Conservation (phyloP, 2,113 vertebrate species). For the Etia nguti region DNA sequence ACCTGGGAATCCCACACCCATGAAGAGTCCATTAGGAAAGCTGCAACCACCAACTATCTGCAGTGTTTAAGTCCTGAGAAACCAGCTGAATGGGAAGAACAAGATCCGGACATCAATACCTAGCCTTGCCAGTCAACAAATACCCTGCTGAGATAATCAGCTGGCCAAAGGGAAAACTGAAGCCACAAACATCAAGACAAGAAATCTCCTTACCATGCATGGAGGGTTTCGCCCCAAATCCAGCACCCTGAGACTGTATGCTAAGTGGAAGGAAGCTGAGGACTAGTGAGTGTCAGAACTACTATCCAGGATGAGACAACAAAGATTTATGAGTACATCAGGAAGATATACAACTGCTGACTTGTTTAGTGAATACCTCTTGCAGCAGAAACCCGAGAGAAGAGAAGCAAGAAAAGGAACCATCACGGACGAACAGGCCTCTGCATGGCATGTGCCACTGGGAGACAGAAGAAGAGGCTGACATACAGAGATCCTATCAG, state of each 20-base stretch:
- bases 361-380: background rate
- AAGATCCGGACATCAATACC: too few species aligned
- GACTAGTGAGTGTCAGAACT: background rate
- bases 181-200: background rate
- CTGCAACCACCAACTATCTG: too few species aligned
- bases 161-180: background rate
- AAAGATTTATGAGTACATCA: fast-evolving
- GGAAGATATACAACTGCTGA: too few species aligned
- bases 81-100: too few species aligned
- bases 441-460: background rate
- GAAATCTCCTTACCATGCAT: background rate
- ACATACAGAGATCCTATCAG: background rate
- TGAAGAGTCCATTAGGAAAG: too few species aligned
- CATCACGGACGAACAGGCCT: background rate
- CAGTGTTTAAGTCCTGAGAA: too few species aligned
- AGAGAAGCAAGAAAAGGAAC: background rate
- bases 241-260: background rate
- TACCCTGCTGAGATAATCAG: background rate
- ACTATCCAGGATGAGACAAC: background rate
- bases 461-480: background rate
- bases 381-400: background rate
- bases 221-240: background rate
- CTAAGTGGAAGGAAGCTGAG: background rate
- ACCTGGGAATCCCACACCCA: too few species aligned
- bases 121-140: background rate